phyloP scores from a whole-genome alignment of 2,888 invertebrate species.

The Conops quadrifasciatus region DNA sequence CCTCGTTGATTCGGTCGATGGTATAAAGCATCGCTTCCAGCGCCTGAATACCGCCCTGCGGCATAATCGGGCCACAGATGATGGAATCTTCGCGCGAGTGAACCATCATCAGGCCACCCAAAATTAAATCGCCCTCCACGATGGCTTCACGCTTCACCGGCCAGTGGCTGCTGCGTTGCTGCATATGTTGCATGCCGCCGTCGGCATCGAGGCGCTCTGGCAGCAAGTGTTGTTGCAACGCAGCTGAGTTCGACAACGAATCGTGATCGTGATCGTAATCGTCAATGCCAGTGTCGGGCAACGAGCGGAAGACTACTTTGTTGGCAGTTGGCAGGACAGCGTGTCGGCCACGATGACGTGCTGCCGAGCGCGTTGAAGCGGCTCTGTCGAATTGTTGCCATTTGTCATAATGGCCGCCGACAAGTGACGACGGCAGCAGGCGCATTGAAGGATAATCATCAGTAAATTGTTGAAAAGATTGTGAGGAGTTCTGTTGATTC shows the following conservation, averaged over 20 bases:
- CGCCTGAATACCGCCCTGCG: constrained; percentile 86
- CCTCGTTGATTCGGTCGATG: constrained; percentile 76
- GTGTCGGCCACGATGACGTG: constrained; percentile 58
- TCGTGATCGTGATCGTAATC: constrained; percentile 27
- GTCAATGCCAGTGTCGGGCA: constrained; percentile 55
- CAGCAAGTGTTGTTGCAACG: constrained; percentile 42
- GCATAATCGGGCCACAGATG: constrained; percentile 89
- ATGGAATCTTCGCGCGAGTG: constrained; percentile 83
- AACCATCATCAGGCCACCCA: constrained; percentile 93
- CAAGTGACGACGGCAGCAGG: neutral
- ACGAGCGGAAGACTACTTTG: constrained; percentile 57
- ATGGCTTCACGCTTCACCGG: constrained; percentile 81
- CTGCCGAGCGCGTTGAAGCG: constrained; percentile 53
- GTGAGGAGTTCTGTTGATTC: constrained; percentile 15
- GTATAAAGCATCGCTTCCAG: constrained; percentile 90
- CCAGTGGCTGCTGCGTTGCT: constrained; percentile 67
- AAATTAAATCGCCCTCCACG: constrained; percentile 82
- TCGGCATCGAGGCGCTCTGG: neutral
- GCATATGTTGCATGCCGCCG: constrained; percentile 33
- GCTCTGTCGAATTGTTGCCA: constrained; percentile 23
- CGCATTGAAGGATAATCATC: neutral
- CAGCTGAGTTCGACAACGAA: constrained; percentile 43
- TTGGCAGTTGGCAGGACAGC: constrained; percentile 34
- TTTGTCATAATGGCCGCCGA: constrained; percentile 17
- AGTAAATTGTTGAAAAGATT: constrained; percentile 12